Conservation (phyloP, 2,888 invertebrate species). For the Hypolimnas misippus region DNA sequence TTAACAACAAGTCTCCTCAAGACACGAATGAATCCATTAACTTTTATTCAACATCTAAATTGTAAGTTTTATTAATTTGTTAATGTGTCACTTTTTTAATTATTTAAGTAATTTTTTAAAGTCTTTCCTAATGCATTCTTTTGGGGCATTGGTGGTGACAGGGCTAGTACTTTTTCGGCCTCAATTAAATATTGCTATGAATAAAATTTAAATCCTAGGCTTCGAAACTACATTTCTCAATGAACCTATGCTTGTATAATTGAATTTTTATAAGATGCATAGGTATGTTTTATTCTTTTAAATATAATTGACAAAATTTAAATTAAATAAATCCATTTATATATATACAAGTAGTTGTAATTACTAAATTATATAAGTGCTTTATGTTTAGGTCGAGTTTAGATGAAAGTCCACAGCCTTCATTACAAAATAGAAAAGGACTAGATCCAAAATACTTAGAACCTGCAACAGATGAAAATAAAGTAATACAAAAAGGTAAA, state of each 20-base stretch:
- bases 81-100: background rate
- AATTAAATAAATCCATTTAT: no score
- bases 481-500: constrained; percentile 54
- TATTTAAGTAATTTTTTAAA: background rate
- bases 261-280: no score
- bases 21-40: constrained; percentile 74
- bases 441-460: constrained; percentile 75
- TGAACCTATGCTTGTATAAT: no score
- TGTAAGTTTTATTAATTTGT: constrained; percentile 56
- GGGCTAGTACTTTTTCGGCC: no score
- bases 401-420: constrained; percentile 65
- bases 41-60: constrained; percentile 73
- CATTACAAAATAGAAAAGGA: constrained; percentile 54
- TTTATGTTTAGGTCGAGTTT: constrained; percentile 65
- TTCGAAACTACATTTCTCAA: no score
- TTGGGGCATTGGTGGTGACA: no score
- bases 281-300: background rate
- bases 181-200: no score
- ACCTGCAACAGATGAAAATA: constrained; percentile 59
- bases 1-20: constrained; percentile 55
- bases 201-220: no score
- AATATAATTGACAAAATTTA: background rate
- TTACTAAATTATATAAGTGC: no score
- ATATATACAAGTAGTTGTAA: no score
- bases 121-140: no score